Evolutionary conservation across 2,113 vertebrate genomes (phyloP), one percentile per base, ranked within the genome.

Genomic region (Cephalopterus ornatus): DNA sequence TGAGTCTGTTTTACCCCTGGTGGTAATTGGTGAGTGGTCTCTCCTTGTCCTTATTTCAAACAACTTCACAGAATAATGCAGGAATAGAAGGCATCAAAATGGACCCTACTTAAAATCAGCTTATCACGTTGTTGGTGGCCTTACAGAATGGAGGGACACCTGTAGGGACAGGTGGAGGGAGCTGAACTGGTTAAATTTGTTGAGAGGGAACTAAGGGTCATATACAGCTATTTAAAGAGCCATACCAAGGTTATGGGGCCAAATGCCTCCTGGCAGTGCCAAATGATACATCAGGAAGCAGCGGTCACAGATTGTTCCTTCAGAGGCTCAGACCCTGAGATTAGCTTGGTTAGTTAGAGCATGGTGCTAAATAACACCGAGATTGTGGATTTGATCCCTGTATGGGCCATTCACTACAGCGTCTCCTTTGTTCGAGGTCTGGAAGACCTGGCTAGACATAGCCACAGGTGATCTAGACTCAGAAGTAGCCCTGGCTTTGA

Each of bases 191-290:
- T 67, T 73, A 47, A 9, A 37, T 37, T 46, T 63, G 5, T 67
- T 83, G 33, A 73, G 47, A 42, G 14, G 6, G n/a, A 35, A 23
- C 12, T 55, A 83, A 88, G 37, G 21, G 42, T 8, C 8, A 27
- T 4, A 12, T 8, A 11, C 3, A 26, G 4, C 18, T 27, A 11
- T 56, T 86, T 39, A 35, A 30, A 68, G 33, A 68, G 3, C 0
- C 0, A 0, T 12, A 50, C 17, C 5, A 24, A 27, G 24, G 61
- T n/a, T 58, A 37, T 9, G 28, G 23, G 30, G 15, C 30, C 11
- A 82, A 82, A 88, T 4, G 5, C 5, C 12, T 71, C 22, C 33
- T 46, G n/a, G 12, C 18, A 84, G 17, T 14, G 24, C 11, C n/a
- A 81, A 72, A 73, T n/a, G 49, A 50, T 17, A 41, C 8, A 50